Conservation (phyloP, 2,888 invertebrate species). For the Cerastis rubricosa region DNA sequence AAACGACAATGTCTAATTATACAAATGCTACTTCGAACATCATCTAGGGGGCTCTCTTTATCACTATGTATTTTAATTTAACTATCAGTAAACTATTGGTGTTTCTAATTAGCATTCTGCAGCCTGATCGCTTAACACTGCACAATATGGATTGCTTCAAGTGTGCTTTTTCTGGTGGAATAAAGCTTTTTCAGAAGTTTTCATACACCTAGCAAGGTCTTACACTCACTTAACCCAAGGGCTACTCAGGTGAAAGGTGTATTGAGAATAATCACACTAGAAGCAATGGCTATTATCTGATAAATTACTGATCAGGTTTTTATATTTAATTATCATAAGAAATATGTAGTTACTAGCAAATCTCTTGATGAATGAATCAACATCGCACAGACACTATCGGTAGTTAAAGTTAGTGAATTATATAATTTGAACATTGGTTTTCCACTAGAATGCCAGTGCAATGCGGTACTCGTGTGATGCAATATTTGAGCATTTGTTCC, state of each 20-base stretch:
- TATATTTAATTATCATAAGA: conserved; percentile 77
- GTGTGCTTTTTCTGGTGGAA: conserved; percentile 3
- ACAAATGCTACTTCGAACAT: conserved; percentile 88
- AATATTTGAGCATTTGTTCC: conserved; percentile 81
- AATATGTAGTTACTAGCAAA: conserved; percentile 70
- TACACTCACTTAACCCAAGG: not conserved
- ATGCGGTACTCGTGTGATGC: conserved; percentile 62
- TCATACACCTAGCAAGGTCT: not conserved
- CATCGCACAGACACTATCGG: conserved; percentile 58
- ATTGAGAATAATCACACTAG: conserved; percentile 17
- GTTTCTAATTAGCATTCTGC: conserved; percentile 81
- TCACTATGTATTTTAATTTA: conserved; percentile 78
- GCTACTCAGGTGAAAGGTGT: conserved; percentile 1
- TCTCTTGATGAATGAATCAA: conserved; percentile 67
- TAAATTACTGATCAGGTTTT: conserved; percentile 32
- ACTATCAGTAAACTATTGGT: conserved; percentile 87
- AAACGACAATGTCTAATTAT: conserved; percentile 86
- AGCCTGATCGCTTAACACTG: conserved; percentile 70
- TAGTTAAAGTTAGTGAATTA: conserved; percentile 43
- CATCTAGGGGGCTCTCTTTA: conserved; percentile 83
- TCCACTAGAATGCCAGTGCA: conserved; percentile 58
- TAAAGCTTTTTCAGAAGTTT: not conserved
- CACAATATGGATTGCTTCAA: conserved; percentile 24
- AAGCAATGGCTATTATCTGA: conserved; percentile 11
- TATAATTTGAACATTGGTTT: conserved; percentile 65